A percentile compares a stretch with the other conserved stretches of the same genome.
Conservation (phyloP, 2,113 vertebrate species). For the Ceyx melanurus region DNA sequence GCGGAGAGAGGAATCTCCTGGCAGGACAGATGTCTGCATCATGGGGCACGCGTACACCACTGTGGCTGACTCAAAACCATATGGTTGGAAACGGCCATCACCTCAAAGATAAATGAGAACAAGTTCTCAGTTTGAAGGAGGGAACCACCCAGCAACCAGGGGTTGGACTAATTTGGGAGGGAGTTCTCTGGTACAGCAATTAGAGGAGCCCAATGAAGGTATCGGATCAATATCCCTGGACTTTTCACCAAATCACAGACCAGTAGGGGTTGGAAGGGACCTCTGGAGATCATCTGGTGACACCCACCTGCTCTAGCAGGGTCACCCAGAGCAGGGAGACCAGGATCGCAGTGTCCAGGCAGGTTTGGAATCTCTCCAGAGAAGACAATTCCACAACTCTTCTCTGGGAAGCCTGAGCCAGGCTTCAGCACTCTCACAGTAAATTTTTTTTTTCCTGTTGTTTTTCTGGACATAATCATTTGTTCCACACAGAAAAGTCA, state of each 20-base stretch:
- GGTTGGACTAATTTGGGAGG: neutral
- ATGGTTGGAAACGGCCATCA: neutral
- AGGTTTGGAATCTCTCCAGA: no score
- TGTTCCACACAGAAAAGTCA: neutral
- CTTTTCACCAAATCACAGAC: no score
- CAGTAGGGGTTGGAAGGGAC: no score
- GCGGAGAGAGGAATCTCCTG: neutral
- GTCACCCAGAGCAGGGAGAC: no score
- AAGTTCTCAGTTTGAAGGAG: neutral
- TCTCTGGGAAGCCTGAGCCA: no score
- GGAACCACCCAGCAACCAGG: neutral
- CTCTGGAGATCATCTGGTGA: no score
- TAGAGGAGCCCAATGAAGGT: neutral
- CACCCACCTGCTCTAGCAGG: no score
- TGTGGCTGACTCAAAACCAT: neutral
- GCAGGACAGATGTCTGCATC: neutral
- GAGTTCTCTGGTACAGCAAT: neutral
- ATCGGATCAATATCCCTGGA: neutral
- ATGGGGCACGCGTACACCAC: accelerated
- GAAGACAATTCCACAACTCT: no score
- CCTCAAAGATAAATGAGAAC: neutral
- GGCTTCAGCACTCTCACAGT: no score
- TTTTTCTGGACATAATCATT: neutral
- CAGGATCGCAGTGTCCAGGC: no score
- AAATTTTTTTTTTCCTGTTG: no score